phyloP scores from a whole-genome alignment of 2,888 invertebrate genomes.

The Endotricha flammealis region DNA sequence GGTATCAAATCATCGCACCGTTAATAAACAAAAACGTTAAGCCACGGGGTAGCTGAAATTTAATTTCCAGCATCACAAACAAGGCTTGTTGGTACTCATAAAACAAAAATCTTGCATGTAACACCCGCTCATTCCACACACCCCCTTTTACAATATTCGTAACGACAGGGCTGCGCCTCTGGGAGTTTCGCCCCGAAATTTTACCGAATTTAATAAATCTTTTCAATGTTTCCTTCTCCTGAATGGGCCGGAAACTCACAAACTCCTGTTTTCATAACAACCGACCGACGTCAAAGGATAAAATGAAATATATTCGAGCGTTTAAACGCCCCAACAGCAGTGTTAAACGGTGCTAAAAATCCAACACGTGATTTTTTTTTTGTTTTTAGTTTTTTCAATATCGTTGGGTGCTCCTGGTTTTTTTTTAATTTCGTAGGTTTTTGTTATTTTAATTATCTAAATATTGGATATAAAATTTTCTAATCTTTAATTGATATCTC shows the following conservation, averaged over 20 bases:
- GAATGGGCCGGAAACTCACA: constrained; percentile 40
- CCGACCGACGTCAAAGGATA: constrained; percentile 34
- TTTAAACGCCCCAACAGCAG: constrained; percentile 20
- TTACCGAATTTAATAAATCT: constrained; percentile 61
- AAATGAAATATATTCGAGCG: constrained; percentile 36
- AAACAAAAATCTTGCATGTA: constrained; percentile 7
- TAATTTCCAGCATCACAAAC: neutral
- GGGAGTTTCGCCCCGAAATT: constrained; percentile 32
- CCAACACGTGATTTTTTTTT: constrained; percentile 26
- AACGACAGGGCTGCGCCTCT: constrained; percentile 13
- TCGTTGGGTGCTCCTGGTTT: no score
- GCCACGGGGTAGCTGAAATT: neutral
- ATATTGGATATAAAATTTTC: no score
- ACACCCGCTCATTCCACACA: constrained; percentile 3
- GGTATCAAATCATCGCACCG: no score
- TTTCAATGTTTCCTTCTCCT: constrained; percentile 42
- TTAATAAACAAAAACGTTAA: no score
- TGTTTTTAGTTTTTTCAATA: constrained; percentile 10
- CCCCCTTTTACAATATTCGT: constrained; percentile 28
- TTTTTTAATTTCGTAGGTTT: no score
- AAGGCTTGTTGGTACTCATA: neutral
- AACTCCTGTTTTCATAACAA: constrained; percentile 51
- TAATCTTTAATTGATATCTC: no score
- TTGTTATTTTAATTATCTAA: no score
- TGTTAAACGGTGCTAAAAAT: constrained; percentile 32